Conservation (phyloP, 1,140 invertebrate species). For the Archivesica marissinica region DNA sequence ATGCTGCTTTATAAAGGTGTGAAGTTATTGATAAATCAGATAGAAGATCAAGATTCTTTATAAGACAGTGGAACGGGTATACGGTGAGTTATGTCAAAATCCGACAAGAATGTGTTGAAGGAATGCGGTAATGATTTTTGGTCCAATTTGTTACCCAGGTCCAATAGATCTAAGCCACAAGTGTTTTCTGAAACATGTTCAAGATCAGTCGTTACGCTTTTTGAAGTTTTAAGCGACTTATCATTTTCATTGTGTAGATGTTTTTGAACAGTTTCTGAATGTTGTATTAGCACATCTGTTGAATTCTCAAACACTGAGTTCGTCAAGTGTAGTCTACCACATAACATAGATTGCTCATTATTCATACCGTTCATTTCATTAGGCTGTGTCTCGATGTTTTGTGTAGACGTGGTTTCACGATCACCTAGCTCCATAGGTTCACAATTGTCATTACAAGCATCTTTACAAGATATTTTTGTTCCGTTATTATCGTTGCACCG, state of each 20-base stretch:
- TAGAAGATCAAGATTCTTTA: slow-evolving; percentile 14
- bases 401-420: background rate
- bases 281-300: background rate
- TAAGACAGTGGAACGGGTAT: background rate
- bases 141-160: slow-evolving; percentile 17
- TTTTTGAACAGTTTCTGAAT: background rate
- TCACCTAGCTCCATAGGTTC: background rate
- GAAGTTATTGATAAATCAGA: too few relatives aligned
- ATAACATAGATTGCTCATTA: background rate
- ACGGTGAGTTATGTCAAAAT: background rate
- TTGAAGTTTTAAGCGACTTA: background rate
- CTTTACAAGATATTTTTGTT: too few relatives aligned
- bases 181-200: background rate
- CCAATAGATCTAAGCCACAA: slow-evolving; percentile 5
- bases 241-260: background rate
- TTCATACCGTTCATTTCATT: background rate
- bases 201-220: background rate
- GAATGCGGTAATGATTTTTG: slow-evolving; percentile 18
- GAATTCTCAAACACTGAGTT: background rate
- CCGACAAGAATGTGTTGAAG: slow-evolving; percentile 20
- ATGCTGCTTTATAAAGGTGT: too few relatives aligned
- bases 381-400: too few relatives aligned
- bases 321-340: background rate
- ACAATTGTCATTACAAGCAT: background rate
- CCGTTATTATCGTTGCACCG: background rate